Conservation (phyloP, 2,797 vertebrate species). For the Microtus agrestis region DNA sequence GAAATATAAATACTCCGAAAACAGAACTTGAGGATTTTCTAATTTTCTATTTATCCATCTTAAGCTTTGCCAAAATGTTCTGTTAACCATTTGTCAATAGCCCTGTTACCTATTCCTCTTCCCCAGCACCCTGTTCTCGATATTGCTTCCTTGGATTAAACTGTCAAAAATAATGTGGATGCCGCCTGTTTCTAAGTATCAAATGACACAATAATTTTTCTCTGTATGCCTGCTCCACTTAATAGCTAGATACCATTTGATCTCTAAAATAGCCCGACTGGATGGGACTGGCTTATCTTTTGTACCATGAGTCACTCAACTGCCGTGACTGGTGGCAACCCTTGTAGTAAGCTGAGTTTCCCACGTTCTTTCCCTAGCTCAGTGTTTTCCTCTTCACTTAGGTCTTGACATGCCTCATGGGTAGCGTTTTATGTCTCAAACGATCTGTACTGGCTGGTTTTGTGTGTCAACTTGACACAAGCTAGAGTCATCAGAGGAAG, state of each 20-base stretch:
- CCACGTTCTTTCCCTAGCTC: not conserved
- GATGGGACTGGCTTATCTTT: not conserved
- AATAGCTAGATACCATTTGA: not conserved
- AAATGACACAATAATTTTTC: not conserved
- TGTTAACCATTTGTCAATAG: not conserved
- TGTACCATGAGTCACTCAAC: not conserved
- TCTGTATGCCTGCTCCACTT: not conserved
- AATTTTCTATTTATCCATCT: not conserved
- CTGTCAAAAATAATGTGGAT: not conserved
- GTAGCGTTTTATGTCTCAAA: not conserved
- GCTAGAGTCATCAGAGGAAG: not conserved
- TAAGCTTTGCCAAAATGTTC: not conserved
- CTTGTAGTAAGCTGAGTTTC: not conserved
- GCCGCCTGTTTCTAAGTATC: not conserved
- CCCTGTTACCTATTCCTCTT: not conserved
- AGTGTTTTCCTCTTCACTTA: not conserved
- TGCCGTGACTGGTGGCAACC: not conserved
- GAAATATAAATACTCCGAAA: not conserved
- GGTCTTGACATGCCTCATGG: not conserved
- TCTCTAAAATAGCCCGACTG: not conserved
- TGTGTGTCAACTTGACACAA: not conserved
- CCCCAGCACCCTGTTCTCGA: accelerated
- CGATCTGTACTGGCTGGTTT: not conserved
- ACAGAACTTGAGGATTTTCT: not conserved
- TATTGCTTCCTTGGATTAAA: not conserved